Evolutionary conservation across 1,140 invertebrate genomes (phyloP).

Genomic region (Palaemon carinicauda): DNA sequence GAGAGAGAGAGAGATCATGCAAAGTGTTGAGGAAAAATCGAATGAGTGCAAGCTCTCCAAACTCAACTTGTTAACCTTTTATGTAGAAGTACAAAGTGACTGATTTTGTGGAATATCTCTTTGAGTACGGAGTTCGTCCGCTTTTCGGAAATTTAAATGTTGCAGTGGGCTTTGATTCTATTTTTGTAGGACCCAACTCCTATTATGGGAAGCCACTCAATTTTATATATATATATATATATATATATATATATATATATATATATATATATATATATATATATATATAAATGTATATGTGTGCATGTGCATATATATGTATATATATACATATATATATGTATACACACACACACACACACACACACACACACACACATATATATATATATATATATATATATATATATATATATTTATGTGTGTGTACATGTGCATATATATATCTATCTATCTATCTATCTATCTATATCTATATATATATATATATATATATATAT

Average conservation of each 20-base stretch:
- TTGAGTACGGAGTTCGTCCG: no score
- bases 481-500: slow-evolving; percentile 2
- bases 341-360: neutral
- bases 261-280: slow-evolving; percentile 2
- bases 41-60: no score
- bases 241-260: slow-evolving; percentile 2
- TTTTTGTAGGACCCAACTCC: no score
- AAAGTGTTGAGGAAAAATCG: no score
- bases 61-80: no score
- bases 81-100: no score
- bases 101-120: no score
- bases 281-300: neutral
- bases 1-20: no score
- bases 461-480: neutral
- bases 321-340: neutral
- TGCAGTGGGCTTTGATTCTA: no score
- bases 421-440: neutral
- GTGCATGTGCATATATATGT: neutral
- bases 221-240: slow-evolving; percentile 2
- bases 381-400: neutral
- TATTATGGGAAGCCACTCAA: no score
- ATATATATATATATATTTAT: neutral
- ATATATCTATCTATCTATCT: neutral
- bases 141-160: no score
- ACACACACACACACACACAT: neutral